Percentiles rank a stretch among this genome's conserved stretches.
Conservation (phyloP, 2,113 vertebrate species). For the Chlamydotis undulata region DNA sequence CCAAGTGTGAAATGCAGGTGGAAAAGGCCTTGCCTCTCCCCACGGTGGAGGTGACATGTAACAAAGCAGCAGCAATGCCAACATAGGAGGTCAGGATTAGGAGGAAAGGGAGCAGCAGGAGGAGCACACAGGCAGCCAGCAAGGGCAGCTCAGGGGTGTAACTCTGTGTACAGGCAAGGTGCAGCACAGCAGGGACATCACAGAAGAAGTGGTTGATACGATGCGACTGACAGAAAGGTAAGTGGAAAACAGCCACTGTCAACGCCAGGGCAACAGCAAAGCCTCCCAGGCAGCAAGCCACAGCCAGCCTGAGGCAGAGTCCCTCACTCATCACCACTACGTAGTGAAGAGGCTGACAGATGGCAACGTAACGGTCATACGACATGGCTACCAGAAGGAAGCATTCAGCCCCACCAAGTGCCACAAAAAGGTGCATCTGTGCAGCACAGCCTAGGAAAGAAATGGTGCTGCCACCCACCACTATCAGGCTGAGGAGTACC, state of each 20-base stretch:
- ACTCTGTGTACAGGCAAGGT: constrained; percentile 44
- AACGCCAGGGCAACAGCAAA: constrained; percentile 22
- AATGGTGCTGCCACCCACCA: constrained; percentile 4
- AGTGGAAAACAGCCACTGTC: constrained; percentile 50
- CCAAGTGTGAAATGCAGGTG: constrained; percentile 69
- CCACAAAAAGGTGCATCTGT: constrained; percentile 73
- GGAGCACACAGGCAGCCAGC: constrained; percentile 60
- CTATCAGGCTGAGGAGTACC: constrained; percentile 32
- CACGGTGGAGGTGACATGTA: background rate
- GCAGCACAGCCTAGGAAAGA: constrained; percentile 68
- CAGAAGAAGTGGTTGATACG: constrained; percentile 54
- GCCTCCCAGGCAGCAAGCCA: constrained; percentile 45
- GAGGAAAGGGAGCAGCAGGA: constrained; percentile 61
- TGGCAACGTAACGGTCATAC: background rate
- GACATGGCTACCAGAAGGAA: constrained; percentile 45
- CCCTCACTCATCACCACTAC: background rate
- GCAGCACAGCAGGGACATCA: background rate
- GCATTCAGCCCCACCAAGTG: background rate
- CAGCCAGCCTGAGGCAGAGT: constrained; percentile 51
- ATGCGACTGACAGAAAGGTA: constrained; percentile 55
- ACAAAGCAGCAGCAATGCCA: constrained; percentile 28
- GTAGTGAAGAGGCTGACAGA: constrained; percentile 21
- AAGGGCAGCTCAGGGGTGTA: constrained; percentile 40
- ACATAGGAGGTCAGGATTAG: constrained; percentile 64
- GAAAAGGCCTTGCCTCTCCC: constrained; percentile 65